phyloP scores from a whole-genome alignment of 2,888 invertebrate species.

The Helobdella robusta region DNA sequence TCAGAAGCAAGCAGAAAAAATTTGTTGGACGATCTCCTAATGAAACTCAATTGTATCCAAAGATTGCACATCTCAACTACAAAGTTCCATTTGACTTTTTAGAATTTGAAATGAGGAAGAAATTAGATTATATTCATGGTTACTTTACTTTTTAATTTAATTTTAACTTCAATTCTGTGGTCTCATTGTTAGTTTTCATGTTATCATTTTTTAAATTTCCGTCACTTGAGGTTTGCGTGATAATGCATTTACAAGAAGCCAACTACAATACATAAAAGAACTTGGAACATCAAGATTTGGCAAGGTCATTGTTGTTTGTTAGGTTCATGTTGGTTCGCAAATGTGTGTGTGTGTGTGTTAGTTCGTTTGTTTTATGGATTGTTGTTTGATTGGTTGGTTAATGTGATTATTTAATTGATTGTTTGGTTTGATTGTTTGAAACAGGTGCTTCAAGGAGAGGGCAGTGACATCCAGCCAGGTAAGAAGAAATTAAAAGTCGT shows the following conservation, averaged over 20 bases:
- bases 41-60: too few species aligned
- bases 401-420: too few species aligned
- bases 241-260: constrained; percentile 53
- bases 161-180: not conserved
- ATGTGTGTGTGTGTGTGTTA: too few species aligned
- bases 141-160: too few species aligned
- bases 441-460: constrained; percentile 69
- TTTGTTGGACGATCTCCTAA: not conserved
- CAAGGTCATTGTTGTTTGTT: constrained; percentile 52
- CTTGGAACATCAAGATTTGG: constrained; percentile 79
- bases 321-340: too few species aligned
- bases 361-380: too few species aligned
- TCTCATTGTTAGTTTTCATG: not conserved
- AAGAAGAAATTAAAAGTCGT: constrained; percentile 56
- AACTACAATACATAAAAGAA: constrained; percentile 70
- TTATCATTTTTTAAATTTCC: not conserved
- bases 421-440: too few species aligned
- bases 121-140: too few species aligned
- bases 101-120: not conserved
- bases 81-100: not conserved
- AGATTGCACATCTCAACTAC: not conserved
- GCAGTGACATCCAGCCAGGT: constrained; percentile 53
- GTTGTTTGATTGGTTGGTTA: too few species aligned
- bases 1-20: constrained; percentile 28
- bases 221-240: not conserved